phyloP scores from a whole-genome alignment of 1,140 invertebrate genomes.

The Calosoma granatense region DNA sequence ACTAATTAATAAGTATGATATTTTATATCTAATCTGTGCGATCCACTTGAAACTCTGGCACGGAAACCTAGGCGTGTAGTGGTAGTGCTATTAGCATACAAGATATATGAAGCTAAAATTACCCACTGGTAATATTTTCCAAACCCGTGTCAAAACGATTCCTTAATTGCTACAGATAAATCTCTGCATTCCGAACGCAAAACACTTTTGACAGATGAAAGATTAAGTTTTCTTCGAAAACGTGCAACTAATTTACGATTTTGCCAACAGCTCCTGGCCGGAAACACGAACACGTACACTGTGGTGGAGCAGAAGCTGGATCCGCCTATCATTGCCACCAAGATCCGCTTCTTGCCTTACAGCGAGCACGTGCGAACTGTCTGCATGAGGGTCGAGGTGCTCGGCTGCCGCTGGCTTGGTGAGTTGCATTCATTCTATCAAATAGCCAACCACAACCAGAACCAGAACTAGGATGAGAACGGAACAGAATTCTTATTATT shows the following conservation, averaged over 20 bases:
- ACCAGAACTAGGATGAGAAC: too few relatives aligned
- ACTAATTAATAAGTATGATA: too few relatives aligned
- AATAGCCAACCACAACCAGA: too few relatives aligned
- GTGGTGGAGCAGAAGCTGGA: constrained; percentile 65
- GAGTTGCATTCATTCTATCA: constrained; percentile 23
- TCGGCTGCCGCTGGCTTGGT: constrained; percentile 67
- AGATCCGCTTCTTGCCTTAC: constrained; percentile 73
- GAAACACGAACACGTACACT: constrained; percentile 74
- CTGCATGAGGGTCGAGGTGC: constrained; percentile 77
- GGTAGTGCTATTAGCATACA: too few relatives aligned
- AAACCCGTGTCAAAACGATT: neutral
- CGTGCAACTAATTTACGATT: neutral
- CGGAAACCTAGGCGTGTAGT: too few relatives aligned
- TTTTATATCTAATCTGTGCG: too few relatives aligned
- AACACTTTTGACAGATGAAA: neutral
- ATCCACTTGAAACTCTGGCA: too few relatives aligned
- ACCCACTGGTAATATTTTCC: neutral
- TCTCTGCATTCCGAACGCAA: neutral
- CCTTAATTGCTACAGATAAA: neutral
- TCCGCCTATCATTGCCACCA: constrained; percentile 66
- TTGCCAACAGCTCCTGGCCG: constrained; percentile 54
- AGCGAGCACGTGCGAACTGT: constrained; percentile 72
- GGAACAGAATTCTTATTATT: too few relatives aligned
- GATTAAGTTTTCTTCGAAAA: neutral
- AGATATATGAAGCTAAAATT: neutral